phyloP scores from a whole-genome alignment of 2,888 invertebrate genomes.

The Pharmacophagus antenor region DNA sequence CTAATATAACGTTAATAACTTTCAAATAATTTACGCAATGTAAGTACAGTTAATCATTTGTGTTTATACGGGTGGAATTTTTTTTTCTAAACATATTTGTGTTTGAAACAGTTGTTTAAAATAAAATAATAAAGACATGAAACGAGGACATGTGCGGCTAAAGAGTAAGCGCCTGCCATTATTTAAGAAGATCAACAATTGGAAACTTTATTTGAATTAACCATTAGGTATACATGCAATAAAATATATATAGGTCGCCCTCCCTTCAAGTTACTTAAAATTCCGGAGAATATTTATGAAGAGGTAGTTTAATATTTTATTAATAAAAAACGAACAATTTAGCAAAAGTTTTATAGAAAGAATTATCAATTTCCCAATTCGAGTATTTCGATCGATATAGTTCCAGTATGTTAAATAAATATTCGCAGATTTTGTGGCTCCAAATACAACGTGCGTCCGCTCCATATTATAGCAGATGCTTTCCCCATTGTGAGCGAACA shows the following conservation, averaged over 20 bases:
- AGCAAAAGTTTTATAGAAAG: too few species aligned
- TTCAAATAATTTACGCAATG: neutral
- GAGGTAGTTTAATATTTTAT: too few species aligned
- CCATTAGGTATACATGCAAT: neutral
- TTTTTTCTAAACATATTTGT: constrained; percentile 7
- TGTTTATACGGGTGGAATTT: neutral
- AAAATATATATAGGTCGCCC: too few species aligned
- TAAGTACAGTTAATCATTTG: constrained; percentile 2
- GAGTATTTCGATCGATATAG: too few species aligned
- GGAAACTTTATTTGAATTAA: neutral
- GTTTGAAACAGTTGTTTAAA: constrained; percentile 11
- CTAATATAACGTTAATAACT: too few species aligned
- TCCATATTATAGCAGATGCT: constrained; percentile 43
- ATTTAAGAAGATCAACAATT: neutral
- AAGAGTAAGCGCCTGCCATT: constrained; percentile 1
- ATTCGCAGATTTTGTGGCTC: constrained; percentile 22
- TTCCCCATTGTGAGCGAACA: constrained; percentile 74
- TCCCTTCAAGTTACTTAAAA: too few species aligned
- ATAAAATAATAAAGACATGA: constrained; percentile 13
- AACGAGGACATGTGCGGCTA: constrained; percentile 13
- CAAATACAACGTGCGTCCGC: constrained; percentile 30
- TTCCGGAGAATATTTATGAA: too few species aligned
- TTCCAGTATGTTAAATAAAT: neutral
- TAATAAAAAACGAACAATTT: too few species aligned
- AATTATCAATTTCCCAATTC: too few species aligned